Evolutionary conservation across 2,113 vertebrate genomes (phyloP).

Genomic region (human (Homo sapiens)): DNA sequence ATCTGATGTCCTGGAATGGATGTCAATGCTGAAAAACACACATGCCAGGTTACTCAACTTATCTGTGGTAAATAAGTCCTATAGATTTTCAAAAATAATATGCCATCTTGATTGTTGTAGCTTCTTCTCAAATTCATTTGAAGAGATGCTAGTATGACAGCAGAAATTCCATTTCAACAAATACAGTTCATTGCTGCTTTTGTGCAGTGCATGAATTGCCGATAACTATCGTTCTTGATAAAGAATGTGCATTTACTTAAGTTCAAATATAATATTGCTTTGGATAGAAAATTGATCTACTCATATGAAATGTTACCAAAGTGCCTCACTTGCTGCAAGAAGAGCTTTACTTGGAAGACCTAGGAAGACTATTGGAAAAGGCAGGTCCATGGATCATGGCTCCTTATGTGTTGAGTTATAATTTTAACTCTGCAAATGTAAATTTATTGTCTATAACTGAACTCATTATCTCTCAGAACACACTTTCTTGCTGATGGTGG

Average conservation of each 20-base stretch:
- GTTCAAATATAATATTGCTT: background rate
- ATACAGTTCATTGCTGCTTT: background rate
- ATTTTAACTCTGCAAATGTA: background rate
- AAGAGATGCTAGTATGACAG: background rate
- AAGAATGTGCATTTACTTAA: slow-evolving; percentile 9
- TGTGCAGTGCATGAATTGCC: background rate
- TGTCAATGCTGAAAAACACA: slow-evolving; percentile 20
- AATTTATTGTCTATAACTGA: background rate
- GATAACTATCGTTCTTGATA: background rate
- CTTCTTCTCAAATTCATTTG: slow-evolving; percentile 43
- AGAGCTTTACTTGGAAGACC: background rate
- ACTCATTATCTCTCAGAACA: background rate
- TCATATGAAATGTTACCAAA: slow-evolving; percentile 19
- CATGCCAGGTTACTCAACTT: background rate
- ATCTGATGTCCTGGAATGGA: background rate
- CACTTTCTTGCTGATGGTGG: background rate
- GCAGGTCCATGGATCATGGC: background rate
- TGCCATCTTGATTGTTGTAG: background rate
- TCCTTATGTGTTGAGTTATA: background rate
- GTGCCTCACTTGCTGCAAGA: background rate
- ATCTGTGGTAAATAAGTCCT: slow-evolving; percentile 34
- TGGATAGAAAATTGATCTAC: background rate
- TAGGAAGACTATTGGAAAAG: background rate
- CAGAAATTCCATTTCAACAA: slow-evolving; percentile 41
- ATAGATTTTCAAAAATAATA: background rate